A percentile compares a stretch with the other conserved stretches of the same genome.
These are phyloP conservation scores for Typhlomys cinereus DNA, from an alignment of 2,113 vertebrate species.

Conservation along the genomic window DNA sequence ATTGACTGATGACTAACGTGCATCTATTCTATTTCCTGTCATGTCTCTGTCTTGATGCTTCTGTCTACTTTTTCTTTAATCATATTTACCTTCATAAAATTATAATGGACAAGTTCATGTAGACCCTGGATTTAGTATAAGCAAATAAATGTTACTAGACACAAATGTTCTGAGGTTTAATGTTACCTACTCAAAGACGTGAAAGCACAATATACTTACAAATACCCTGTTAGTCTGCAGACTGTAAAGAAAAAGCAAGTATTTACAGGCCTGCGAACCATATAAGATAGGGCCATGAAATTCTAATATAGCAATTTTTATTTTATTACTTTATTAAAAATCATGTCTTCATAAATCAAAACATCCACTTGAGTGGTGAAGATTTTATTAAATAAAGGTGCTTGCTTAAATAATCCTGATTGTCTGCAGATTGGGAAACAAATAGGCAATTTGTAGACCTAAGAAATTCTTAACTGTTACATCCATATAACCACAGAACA, in stretches of 20 bases:
- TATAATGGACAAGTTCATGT: neutral
- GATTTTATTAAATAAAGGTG: slow-evolving; percentile 27
- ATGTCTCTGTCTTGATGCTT: neutral
- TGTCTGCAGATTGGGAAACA: slow-evolving; percentile 18
- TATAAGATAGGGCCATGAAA: neutral
- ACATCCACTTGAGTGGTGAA: neutral
- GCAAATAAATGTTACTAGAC: neutral
- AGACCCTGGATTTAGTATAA: neutral
- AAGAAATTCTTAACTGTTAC: neutral
- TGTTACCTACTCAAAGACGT: neutral
- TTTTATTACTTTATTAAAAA: slow-evolving; percentile 62
- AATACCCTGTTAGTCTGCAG: slow-evolving; percentile 36
- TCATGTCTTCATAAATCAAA: slow-evolving; percentile 33
- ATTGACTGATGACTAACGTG: fast-evolving
- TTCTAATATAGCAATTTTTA: neutral
- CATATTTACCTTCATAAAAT: neutral
- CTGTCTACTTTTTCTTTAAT: neutral
- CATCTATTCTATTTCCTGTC: neutral
- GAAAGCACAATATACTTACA: neutral
- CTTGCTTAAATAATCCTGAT: neutral
- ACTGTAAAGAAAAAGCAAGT: slow-evolving; percentile 27
- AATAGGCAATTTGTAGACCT: neutral
- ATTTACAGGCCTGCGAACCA: slow-evolving; percentile 60
- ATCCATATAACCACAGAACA: fast-evolving
- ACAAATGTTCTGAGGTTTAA: slow-evolving; percentile 20